Evolutionary conservation across 2,888 invertebrate genomes (phyloP), one percentile per base, ranked within the genome.

Genomic region (Metallyticus violacea): DNA sequence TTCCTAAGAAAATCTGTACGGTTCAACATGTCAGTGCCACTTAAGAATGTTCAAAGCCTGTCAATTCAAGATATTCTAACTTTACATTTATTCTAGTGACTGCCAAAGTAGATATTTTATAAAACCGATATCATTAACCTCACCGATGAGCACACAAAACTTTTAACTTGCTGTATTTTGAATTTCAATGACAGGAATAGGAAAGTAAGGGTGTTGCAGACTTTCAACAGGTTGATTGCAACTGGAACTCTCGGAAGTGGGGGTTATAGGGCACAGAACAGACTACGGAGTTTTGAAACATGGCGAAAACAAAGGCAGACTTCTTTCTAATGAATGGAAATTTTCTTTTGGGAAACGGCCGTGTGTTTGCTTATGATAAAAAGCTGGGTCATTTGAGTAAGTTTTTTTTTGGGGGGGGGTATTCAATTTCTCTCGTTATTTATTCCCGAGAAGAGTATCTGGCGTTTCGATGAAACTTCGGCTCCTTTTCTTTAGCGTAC

Each of bases 121-220:
- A 62, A 6, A 62, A 62, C 40, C 40, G 22, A 62, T 15, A 62
- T 62, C 40, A 62, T 62, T 62, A 62, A 22, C 62, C 7, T 15
- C 30, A 26, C 80, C 26, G 27, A 81, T 26, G 77, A 26, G 76
- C 27, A 27, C 83, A 28, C 26, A 7, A 40, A 83, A 83, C 83
- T 83, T 83, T 83, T 83, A 83, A 83, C 76, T 83, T 83, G 83
- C 83, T 77, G 76, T 27, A 77, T 83, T 77, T 83, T 26, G 76
- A 83, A 27, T 77, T 83, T 83, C 83, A 83, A 83, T 83, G 77
- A 83, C 83, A 83, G 40, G 40, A 22, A 9, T 62, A 62, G 40
- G 40, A 62, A 62, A 9, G 40, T 62, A 15, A 22, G 40, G 40
- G 9, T 62, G 40, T 15, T 62, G 40, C 40, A 62, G 40, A 62